Conservation (phyloP, 1,140 invertebrate genomes). For the Liolophura sinensis region DNA sequence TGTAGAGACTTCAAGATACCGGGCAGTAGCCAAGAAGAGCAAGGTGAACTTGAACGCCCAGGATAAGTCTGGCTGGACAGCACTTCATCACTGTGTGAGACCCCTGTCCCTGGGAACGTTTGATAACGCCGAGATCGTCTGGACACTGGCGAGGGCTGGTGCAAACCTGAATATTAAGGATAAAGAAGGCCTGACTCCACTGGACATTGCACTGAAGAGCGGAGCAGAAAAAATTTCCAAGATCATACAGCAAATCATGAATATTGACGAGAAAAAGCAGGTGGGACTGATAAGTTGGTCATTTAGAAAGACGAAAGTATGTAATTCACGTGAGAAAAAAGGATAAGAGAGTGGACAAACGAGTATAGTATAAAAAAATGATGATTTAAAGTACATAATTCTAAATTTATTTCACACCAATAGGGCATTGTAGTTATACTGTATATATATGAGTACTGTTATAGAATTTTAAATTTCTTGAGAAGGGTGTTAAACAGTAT, state of each 20-base stretch:
- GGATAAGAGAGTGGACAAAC: too few relatives aligned
- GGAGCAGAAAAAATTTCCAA: conserved; percentile 29
- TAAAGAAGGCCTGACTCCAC: conserved; percentile 49
- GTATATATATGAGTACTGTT: too few relatives aligned
- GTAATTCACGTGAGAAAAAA: too few relatives aligned
- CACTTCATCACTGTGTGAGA: conserved; percentile 59
- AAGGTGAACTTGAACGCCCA: conserved; percentile 43
- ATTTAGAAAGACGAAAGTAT: too few relatives aligned
- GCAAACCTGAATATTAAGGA: conserved; percentile 50
- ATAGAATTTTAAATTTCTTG: too few relatives aligned
- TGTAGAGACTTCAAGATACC: too few relatives aligned
- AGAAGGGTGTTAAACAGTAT: too few relatives aligned
- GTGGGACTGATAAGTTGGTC: conserved; percentile 16
- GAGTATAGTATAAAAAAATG: too few relatives aligned
- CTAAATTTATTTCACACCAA: too few relatives aligned
- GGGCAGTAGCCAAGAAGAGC: conserved; percentile 45
- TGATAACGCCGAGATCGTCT: conserved; percentile 51
- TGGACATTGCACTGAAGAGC: conserved; percentile 43
- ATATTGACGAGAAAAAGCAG: conserved; percentile 30
- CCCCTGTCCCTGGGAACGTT: conserved; percentile 56
- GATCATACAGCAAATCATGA: conserved; percentile 32
- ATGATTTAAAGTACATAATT: too few relatives aligned
- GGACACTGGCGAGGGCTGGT: conserved; percentile 50
- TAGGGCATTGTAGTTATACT: too few relatives aligned
- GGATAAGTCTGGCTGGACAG: conserved; percentile 58